These are phyloP conservation scores for Nesogale talazaci DNA, from an alignment of 2,113 vertebrate species.

Conservation along the genomic window DNA sequence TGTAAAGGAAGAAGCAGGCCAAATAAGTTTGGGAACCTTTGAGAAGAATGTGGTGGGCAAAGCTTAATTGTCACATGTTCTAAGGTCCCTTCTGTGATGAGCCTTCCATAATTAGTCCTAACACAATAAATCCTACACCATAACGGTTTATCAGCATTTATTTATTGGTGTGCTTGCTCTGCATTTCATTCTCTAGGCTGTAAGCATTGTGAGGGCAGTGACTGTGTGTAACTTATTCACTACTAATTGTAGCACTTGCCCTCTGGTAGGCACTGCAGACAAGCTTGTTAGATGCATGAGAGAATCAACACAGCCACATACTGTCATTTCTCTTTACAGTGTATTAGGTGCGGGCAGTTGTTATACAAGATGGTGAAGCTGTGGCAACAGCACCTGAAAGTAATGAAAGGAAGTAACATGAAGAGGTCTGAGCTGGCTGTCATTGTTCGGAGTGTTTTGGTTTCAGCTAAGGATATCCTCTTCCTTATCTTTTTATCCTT, in stretches of 20 bases:
- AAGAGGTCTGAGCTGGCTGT: slow-evolving; percentile 41
- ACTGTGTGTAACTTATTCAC: background rate
- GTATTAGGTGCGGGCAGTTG: slow-evolving; percentile 6
- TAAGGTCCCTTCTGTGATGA: background rate
- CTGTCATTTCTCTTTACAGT: background rate
- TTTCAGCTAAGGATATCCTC: slow-evolving; percentile 86
- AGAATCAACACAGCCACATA: background rate
- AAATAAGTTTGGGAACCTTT: no score
- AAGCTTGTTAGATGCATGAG: slow-evolving; percentile 6
- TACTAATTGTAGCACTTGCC: background rate
- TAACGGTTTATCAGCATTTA: background rate
- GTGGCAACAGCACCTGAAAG: slow-evolving; percentile 62
- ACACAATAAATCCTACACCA: background rate
- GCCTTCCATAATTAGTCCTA: background rate
- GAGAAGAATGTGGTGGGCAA: background rate
- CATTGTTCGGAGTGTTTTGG: slow-evolving; percentile 69
- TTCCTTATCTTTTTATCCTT: slow-evolving; percentile 81
- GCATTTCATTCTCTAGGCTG: background rate
- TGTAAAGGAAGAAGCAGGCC: no score
- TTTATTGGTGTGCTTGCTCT: slow-evolving; percentile 1
- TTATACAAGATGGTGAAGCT: background rate
- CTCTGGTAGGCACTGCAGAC: background rate
- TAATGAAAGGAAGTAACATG: slow-evolving; percentile 67
- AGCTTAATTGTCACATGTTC: background rate
- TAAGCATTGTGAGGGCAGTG: background rate